These are phyloP conservation scores for Sebastes minor DNA, from an alignment of 2,797 vertebrate species.

Conservation along the genomic window DNA sequence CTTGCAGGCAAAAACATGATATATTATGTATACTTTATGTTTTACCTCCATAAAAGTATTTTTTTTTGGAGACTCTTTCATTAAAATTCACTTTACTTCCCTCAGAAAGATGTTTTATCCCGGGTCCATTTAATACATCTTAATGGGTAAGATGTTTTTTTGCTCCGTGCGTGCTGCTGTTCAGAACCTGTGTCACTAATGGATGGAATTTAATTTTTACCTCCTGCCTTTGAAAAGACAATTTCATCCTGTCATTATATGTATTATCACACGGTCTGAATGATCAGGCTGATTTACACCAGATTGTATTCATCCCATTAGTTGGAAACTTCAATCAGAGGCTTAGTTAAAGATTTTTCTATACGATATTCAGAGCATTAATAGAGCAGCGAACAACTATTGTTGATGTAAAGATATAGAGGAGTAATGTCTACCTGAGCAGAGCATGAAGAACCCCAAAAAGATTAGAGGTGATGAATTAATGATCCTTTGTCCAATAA, in stretches of 20 bases:
- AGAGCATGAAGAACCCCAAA: neutral
- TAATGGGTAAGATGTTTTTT: slow-evolving; percentile 17
- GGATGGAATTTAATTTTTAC: slow-evolving; percentile 15
- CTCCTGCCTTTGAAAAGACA: slow-evolving; percentile 13
- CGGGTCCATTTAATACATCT: neutral
- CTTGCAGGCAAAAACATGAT: neutral
- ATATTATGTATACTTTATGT: neutral
- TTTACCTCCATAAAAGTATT: neutral
- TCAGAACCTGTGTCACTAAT: slow-evolving; percentile 52
- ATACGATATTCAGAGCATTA: too few relatives aligned
- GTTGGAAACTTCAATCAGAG: neutral
- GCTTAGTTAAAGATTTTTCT: too few relatives aligned
- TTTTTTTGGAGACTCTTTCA: neutral
- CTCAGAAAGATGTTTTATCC: neutral
- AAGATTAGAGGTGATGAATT: neutral
- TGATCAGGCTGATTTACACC: neutral
- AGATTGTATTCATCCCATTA: neutral
- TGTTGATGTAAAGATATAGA: too few relatives aligned
- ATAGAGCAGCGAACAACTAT: too few relatives aligned
- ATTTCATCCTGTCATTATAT: neutral
- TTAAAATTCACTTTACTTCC: neutral
- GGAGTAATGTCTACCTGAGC: too few relatives aligned
- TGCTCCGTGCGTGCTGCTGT: neutral
- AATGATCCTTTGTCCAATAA: neutral
- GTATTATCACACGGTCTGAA: neutral